phyloP scores from a whole-genome alignment of 2,797 vertebrate genomes.

The Alcedo quadribrachys region DNA sequence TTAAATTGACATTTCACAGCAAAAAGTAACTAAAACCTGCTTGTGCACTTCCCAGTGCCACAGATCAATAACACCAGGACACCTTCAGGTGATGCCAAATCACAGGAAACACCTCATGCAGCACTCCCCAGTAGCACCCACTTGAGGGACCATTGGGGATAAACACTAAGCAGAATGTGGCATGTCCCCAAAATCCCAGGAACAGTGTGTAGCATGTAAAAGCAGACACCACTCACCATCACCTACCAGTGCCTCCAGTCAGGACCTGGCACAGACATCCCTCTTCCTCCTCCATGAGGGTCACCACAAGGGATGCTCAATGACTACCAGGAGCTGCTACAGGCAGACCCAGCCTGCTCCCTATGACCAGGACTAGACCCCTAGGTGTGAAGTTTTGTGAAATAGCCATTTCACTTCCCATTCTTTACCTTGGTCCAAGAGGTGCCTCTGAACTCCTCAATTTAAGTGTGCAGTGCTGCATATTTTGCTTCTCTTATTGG shows the following conservation, averaged over 20 bases:
- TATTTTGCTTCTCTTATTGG: background rate
- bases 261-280: background rate
- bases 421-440: background rate
- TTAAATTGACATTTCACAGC: background rate
- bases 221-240: fast-evolving
- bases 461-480: background rate
- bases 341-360: fast-evolving
- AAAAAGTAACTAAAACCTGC: background rate
- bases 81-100: background rate
- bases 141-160: background rate
- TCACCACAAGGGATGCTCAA: fast-evolving
- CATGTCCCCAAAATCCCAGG: background rate
- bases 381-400: background rate
- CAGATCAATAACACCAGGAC: background rate
- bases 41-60: background rate
- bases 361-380: background rate
- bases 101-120: background rate
- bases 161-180: background rate
- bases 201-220: fast-evolving
- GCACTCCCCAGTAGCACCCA: background rate
- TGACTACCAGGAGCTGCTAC: background rate
- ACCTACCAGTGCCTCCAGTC: fast-evolving
- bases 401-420: fast-evolving
- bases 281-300: fast-evolving
- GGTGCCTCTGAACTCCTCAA: fast-evolving